Conservation (phyloP, 2,797 vertebrate species). For the Gymnocypris eckloni region DNA sequence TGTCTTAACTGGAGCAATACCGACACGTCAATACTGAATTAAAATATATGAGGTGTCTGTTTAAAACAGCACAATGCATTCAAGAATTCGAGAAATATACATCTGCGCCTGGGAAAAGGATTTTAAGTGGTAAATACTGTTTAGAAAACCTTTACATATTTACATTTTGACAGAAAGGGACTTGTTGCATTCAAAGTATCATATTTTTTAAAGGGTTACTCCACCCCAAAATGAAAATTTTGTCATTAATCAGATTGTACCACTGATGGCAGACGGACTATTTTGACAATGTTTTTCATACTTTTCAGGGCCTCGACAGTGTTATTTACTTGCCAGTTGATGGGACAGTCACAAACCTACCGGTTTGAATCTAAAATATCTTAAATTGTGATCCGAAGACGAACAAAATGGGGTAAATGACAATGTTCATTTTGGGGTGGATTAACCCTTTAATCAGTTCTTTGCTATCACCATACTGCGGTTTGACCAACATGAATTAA, state of each 20-base stretch:
- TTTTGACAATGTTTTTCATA: too few species aligned
- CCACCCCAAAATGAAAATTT: too few species aligned
- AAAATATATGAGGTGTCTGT: not conserved
- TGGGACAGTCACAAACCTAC: too few species aligned
- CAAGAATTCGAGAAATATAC: not conserved
- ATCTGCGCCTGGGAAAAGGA: not conserved
- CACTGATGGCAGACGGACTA: too few species aligned
- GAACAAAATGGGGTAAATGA: too few species aligned
- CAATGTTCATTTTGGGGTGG: too few species aligned
- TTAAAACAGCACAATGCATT: not conserved
- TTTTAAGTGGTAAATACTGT: not conserved
- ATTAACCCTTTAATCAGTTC: not conserved
- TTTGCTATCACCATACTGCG: not conserved
- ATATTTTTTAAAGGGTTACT: not conserved
- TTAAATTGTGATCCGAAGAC: too few species aligned
- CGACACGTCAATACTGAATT: slow-evolving; percentile 12
- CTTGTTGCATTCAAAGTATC: not conserved
- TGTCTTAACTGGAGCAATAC: slow-evolving; percentile 21
- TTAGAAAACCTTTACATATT: not conserved
- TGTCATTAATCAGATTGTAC: too few species aligned
- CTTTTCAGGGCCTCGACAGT: too few species aligned
- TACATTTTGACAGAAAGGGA: not conserved
- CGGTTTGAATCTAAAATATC: too few species aligned
- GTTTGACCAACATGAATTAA: not conserved
- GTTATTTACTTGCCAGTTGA: too few species aligned